Evolutionary conservation across 2,888 invertebrate genomes (phyloP), one percentile per base, ranked within the genome.

Genomic region (Tuberolachnus salignus): DNA sequence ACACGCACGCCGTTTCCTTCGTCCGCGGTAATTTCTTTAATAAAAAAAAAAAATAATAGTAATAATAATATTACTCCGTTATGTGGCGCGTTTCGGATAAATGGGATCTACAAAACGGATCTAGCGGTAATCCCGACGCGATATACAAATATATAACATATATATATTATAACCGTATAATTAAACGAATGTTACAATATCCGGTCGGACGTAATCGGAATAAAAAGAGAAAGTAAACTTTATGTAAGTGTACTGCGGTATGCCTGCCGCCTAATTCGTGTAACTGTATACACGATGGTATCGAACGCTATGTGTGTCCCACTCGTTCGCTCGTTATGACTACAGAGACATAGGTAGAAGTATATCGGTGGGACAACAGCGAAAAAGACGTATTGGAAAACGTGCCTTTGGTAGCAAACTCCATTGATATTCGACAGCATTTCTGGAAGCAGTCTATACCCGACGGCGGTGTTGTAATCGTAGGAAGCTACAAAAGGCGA

Each of bases 201-300:
- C 70, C 55, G 70, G 70, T 44, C 53, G 42, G 53, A 70, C 55
- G 55, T 70, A 70, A 70, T 70, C 42, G 55, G 55, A 70, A 55
- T 70, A 9, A 16, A n/a, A 55, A 55, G 55, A 55, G 70, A 70
- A 70, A 70, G 70, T 70, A 3, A 16, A 44, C 21, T 55, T 19
- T 70, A 70, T 44, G 42, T 55, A 55, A 55, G 70, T 70, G 21
- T 34, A 23, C 16, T 16, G 6, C 23, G 4, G 11, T n/a, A 16
- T 66, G 64, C 21, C 16, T 46, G 21, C 10, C 9, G 44, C 3
- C 34, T 34, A 34, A 34, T 34, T 34, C 3, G 6, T 34, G 34
- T 34, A 34, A 4, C 3, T 6, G 34, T 34, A 11, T 63, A 63
- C 10, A 19, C 14, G 14, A 63, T 13, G 44, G 21, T 34, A 34